A percentile compares a stretch with the other conserved stretches of the same genome.
Conservation (phyloP, 2,113 vertebrate species). For the Podarcis muralis region DNA sequence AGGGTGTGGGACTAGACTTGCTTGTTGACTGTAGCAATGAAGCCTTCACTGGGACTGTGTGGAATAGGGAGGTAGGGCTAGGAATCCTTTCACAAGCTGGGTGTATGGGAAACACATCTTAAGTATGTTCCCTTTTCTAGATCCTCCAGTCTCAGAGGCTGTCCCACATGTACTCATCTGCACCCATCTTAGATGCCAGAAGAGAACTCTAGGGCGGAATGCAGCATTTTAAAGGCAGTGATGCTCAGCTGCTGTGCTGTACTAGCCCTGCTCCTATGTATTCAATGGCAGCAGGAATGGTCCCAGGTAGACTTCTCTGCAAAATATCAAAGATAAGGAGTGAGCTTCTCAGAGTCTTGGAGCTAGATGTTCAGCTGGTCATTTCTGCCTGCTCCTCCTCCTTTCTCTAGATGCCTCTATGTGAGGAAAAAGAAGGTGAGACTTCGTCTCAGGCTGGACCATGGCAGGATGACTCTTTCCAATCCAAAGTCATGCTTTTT, state of each 20-base stretch:
- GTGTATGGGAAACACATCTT: not conserved
- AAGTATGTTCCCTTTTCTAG: not conserved
- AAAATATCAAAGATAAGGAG: not conserved
- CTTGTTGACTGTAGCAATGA: not conserved
- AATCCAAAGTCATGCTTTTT: not conserved
- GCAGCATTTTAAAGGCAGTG: not conserved
- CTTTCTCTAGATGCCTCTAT: not conserved
- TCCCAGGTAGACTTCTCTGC: not conserved
- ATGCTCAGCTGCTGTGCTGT: not conserved
- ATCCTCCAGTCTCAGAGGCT: not conserved
- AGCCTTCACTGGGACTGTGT: not conserved
- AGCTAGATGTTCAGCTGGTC: not conserved
- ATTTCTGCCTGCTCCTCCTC: not conserved
- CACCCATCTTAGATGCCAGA: not conserved
- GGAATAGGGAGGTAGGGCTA: no score
- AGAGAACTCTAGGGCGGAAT: not conserved
- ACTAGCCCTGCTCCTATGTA: not conserved
- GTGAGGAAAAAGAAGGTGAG: not conserved
- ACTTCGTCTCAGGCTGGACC: not conserved
- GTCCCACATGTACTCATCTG: not conserved
- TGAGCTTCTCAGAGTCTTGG: not conserved
- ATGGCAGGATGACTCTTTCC: not conserved
- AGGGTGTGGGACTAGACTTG: not conserved
- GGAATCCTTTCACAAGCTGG: not conserved
- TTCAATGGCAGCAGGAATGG: not conserved